Percentiles rank a stretch among this genome's conserved stretches.
Conservation (phyloP, 2,797 vertebrate species). For the Crenuchus spilurus region DNA sequence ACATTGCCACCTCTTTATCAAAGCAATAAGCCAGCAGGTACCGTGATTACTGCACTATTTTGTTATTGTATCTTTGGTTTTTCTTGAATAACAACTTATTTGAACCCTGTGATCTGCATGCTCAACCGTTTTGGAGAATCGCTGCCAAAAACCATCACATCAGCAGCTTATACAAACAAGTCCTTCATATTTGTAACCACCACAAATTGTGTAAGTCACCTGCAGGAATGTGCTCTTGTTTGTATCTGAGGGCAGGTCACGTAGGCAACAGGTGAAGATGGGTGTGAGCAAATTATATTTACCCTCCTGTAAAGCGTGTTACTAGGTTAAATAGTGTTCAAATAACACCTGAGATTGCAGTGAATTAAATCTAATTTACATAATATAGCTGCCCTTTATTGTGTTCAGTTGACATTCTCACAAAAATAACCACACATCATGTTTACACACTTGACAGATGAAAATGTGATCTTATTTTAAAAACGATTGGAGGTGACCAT, state of each 20-base stretch:
- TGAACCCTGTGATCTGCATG: neutral
- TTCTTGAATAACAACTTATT: constrained; percentile 35
- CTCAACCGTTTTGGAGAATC: constrained; percentile 3
- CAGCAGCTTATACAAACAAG: constrained; percentile 3
- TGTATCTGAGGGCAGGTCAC: constrained; percentile 11
- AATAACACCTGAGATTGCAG: neutral
- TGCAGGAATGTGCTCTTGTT: constrained; percentile 28
- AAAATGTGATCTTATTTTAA: no score
- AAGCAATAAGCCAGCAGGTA: no score
- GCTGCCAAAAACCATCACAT: constrained; percentile 19
- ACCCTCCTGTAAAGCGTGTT: neutral
- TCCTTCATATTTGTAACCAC: constrained; percentile 25
- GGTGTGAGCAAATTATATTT: constrained; percentile 13
- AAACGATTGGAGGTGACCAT: no score
- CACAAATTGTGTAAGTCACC: constrained; percentile 26
- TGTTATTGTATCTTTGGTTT: constrained; percentile 3
- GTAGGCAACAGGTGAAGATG: constrained; percentile 30
- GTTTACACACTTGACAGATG: no score
- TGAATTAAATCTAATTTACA: neutral
- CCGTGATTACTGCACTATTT: neutral
- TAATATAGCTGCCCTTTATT: no score
- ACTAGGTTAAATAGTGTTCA: neutral
- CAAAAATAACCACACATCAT: no score
- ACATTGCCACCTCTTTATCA: no score
- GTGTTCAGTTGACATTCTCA: no score